A percentile compares a stretch with the other conserved stretches of the same genome.
Conservation (phyloP, 2,888 invertebrate genomes). For the Rotaria sp. region DNA sequence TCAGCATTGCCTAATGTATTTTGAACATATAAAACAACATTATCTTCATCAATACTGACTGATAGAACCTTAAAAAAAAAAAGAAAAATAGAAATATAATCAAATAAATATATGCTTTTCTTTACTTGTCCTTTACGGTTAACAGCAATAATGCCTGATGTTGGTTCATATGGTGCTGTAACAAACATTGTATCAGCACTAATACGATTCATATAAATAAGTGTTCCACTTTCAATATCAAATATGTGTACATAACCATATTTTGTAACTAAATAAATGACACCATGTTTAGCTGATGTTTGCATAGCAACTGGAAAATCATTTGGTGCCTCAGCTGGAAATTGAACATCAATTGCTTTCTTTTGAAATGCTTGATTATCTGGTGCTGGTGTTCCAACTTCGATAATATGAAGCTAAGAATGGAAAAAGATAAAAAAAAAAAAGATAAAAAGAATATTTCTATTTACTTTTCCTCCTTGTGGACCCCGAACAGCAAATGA, state of each 20-base stretch:
- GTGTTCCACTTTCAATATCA: slow-evolving; percentile 90
- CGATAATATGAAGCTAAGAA: slow-evolving; percentile 73
- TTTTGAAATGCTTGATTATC: slow-evolving; percentile 95
- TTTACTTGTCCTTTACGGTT: slow-evolving; percentile 64
- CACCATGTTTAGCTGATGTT: slow-evolving; percentile 85
- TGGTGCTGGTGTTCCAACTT: slow-evolving; percentile 81
- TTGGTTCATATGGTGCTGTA: slow-evolving; percentile 86
- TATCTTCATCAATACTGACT: slow-evolving; percentile 96
- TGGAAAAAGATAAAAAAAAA: not conserved
- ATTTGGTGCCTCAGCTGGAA: slow-evolving; percentile 85
- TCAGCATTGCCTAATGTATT: slow-evolving; percentile 91
- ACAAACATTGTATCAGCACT: slow-evolving; percentile 96
- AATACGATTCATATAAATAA: slow-evolving; percentile 97
- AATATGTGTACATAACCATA: slow-evolving; percentile 98
- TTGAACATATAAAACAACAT: slow-evolving; percentile 77
- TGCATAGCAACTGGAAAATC: slow-evolving; percentile 99
- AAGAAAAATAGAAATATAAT: no score
- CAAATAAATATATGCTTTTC: no score
- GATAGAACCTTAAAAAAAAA: slow-evolving; percentile 64
- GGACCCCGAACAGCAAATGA: slow-evolving; percentile 85
- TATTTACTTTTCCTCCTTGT: slow-evolving; percentile 73
- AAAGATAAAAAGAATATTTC: not conserved
- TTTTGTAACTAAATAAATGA: slow-evolving; percentile 93
- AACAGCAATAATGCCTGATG: slow-evolving; percentile 87
- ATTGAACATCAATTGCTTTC: slow-evolving; percentile 97